A percentile compares a stretch with the other conserved stretches of the same genome.
Evolutionary conservation across 2,888 invertebrate species (phyloP).

Genomic region (Dynastes grantii): DNA sequence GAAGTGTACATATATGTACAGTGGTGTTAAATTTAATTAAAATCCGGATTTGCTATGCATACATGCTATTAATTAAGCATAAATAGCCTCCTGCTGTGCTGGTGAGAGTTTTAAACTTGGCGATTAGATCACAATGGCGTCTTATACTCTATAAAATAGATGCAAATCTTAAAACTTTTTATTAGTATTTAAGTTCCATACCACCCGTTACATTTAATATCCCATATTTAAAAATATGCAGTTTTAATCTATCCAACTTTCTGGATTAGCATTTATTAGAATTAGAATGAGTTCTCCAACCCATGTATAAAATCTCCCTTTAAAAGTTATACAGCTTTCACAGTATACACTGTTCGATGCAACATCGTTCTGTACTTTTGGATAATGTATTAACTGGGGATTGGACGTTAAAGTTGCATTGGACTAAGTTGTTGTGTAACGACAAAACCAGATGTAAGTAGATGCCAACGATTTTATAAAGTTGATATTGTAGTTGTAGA

Average conservation of each 20-base stretch:
- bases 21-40: not conserved
- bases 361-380: too few species aligned
- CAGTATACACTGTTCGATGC: too few species aligned
- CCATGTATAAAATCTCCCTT: too few species aligned
- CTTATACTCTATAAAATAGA: slow-evolving; percentile 17
- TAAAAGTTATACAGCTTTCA: not conserved
- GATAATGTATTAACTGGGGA: too few species aligned
- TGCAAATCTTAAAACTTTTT: slow-evolving; percentile 23
- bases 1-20: too few species aligned
- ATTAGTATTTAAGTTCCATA: slow-evolving; percentile 33
- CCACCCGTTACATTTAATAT: slow-evolving; percentile 4
- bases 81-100: not conserved
- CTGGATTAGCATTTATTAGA: slow-evolving; percentile 5
- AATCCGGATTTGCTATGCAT: not conserved
- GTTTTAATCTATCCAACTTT: slow-evolving; percentile 4
- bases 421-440: too few species aligned
- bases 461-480: too few species aligned
- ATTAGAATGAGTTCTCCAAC: not conserved
- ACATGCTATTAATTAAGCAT: slow-evolving; percentile 13
- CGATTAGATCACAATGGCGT: not conserved
- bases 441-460: too few species aligned
- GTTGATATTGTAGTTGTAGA: too few species aligned
- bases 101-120: slow-evolving; percentile 10
- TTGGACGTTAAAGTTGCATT: too few species aligned
- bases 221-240: slow-evolving; percentile 2